Evolutionary conservation across 2,888 invertebrate genomes (phyloP).

Genomic region (Eulithis testata): DNA sequence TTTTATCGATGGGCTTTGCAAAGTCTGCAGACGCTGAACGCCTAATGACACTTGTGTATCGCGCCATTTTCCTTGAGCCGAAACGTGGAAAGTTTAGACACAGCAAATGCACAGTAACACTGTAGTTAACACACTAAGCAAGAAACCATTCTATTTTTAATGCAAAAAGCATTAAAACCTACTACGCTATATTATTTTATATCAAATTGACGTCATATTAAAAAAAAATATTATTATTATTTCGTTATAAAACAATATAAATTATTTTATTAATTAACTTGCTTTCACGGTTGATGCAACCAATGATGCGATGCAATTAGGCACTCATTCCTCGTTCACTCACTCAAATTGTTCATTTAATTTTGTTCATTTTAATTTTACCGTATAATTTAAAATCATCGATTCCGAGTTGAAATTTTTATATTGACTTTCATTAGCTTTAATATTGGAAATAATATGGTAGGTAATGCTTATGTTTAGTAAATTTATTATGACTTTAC

Average conservation of each 20-base stretch:
- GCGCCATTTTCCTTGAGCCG: slow-evolving; percentile 14
- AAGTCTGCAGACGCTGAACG: slow-evolving; percentile 6
- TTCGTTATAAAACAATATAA: slow-evolving; percentile 8
- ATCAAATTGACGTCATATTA: neutral
- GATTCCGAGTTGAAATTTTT: neutral
- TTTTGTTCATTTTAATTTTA: slow-evolving; percentile 15
- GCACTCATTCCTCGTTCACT: slow-evolving; percentile 12
- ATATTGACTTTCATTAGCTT: neutral
- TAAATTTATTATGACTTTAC: neutral
- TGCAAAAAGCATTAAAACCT: too few species aligned
- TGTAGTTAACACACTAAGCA: too few species aligned
- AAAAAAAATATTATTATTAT: too few species aligned
- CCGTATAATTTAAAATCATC: neutral
- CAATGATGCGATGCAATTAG: slow-evolving; percentile 16
- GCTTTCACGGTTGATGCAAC: slow-evolving; percentile 9
- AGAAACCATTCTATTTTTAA: too few species aligned
- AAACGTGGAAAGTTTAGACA: slow-evolving; percentile 11
- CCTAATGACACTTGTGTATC: slow-evolving; percentile 1
- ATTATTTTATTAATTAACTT: slow-evolving; percentile 14
- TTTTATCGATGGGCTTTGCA: slow-evolving; percentile 11
- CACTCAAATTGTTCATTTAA: slow-evolving; percentile 15
- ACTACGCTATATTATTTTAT: too few species aligned
- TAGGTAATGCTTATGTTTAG: neutral
- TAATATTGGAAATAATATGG: neutral
- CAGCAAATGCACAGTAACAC: too few species aligned